phyloP scores from a whole-genome alignment of 1,140 invertebrate genomes.

The Bombus cullumanus region DNA sequence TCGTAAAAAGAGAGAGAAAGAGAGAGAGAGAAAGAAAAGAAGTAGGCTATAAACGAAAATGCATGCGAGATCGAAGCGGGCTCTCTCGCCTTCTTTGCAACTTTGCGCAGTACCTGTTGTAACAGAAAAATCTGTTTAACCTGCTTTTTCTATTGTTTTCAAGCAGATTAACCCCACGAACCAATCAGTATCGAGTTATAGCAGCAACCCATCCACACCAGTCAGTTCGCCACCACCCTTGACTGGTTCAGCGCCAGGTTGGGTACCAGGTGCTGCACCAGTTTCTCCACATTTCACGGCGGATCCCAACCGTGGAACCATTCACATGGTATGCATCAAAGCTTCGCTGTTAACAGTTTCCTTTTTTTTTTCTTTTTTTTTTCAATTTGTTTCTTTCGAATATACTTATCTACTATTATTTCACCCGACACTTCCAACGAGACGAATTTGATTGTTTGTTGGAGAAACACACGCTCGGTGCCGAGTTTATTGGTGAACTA shows the following conservation, averaged over 20 bases:
- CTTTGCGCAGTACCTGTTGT: too few relatives aligned
- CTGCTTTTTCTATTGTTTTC: conserved; percentile 35
- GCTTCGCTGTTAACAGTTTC: neutral
- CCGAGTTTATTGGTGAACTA: neutral
- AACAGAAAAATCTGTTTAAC: neutral
- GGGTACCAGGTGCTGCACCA: conserved; percentile 83
- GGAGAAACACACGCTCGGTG: neutral
- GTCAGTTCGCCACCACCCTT: conserved; percentile 93
- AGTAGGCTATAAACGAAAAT: too few relatives aligned
- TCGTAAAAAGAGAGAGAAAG: too few relatives aligned
- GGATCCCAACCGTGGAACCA: conserved; percentile 81
- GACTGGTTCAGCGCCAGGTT: conserved; percentile 84
- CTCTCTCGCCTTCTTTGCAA: too few relatives aligned
- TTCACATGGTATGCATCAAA: conserved; percentile 82
- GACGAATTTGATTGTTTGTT: neutral
- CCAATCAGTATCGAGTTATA: conserved; percentile 94
- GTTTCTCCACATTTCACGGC: conserved; percentile 83
- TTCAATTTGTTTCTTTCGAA: neutral
- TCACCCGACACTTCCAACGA: neutral
- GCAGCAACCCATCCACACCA: conserved; percentile 94
- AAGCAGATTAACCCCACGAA: conserved; percentile 93
- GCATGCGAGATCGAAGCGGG: neutral
- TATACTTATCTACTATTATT: conserved; percentile 1
- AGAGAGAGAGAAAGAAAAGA: too few relatives aligned
- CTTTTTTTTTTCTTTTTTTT: neutral